phyloP scores from a whole-genome alignment of 2,888 invertebrate species.

The Temnothorax ravouxi region DNA sequence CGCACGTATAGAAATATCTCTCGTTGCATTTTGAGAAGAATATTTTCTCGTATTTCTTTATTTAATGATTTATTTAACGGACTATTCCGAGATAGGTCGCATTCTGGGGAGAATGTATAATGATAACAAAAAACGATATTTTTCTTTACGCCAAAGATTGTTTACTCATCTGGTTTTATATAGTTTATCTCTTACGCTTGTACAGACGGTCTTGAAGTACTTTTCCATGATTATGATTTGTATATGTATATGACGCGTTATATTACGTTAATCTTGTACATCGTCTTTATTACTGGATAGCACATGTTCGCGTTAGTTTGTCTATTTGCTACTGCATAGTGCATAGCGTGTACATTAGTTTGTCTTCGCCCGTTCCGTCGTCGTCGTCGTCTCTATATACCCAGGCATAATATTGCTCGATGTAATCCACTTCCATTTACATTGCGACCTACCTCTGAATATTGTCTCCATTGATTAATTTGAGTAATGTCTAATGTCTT shows the following conservation, averaged over 20 bases:
- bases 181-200: not conserved
- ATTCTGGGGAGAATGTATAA: not conserved
- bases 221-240: not conserved
- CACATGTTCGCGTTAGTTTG: slow-evolving; percentile 2
- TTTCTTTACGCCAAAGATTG: not conserved
- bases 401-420: slow-evolving; percentile 41
- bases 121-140: not conserved
- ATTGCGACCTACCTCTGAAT: slow-evolving; percentile 6
- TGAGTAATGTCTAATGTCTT: not conserved
- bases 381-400: slow-evolving; percentile 14
- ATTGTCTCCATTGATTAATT: slow-evolving; percentile 35
- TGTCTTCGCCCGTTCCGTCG: slow-evolving; percentile 19
- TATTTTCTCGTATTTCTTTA: not conserved
- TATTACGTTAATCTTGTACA: not conserved
- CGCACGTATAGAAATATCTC: not conserved
- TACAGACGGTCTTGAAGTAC: not conserved
- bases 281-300: not conserved
- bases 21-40: not conserved
- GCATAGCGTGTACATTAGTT: slow-evolving; percentile 28
- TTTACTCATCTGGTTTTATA: not conserved
- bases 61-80: not conserved
- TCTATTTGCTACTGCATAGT: not conserved
- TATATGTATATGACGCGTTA: not conserved
- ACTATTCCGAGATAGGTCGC: not conserved
- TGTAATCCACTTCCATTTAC: slow-evolving; percentile 44